Conservation (phyloP, 2,797 vertebrate genomes). For the Nothura maculosa region DNA sequence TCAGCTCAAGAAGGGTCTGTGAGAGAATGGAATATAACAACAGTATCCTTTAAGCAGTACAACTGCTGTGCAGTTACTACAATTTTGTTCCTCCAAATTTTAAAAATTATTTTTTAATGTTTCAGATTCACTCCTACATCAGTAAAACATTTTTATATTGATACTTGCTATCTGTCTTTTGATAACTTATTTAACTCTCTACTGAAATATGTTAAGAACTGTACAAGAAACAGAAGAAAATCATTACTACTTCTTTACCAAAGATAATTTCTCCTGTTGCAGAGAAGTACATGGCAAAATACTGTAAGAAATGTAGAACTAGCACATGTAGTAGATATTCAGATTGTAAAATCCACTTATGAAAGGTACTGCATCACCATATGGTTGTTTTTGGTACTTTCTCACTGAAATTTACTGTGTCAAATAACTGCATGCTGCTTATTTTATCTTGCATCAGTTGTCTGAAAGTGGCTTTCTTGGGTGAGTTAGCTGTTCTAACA, state of each 20-base stretch:
- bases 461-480: constrained; percentile 18
- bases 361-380: constrained; percentile 29
- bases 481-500: background rate
- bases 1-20: background rate
- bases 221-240: constrained; percentile 3
- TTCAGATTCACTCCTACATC: background rate
- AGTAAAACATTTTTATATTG: background rate
- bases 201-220: constrained; percentile 11
- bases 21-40: background rate
- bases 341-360: constrained; percentile 30
- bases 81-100: background rate
- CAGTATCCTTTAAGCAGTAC: background rate
- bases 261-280: background rate
- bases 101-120: background rate
- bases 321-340: background rate
- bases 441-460: background rate
- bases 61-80: background rate
- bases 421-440: constrained; percentile 1
- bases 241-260: background rate
- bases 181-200: background rate
- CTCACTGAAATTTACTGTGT: constrained; percentile 8
- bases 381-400: background rate
- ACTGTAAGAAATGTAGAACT: background rate
- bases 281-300: background rate
- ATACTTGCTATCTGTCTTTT: background rate